A percentile compares a stretch with the other conserved stretches of the same genome.
These are phyloP conservation scores for Lepus europaeus DNA, from an alignment of 2,113 vertebrate genomes.

Conservation along the genomic window DNA sequence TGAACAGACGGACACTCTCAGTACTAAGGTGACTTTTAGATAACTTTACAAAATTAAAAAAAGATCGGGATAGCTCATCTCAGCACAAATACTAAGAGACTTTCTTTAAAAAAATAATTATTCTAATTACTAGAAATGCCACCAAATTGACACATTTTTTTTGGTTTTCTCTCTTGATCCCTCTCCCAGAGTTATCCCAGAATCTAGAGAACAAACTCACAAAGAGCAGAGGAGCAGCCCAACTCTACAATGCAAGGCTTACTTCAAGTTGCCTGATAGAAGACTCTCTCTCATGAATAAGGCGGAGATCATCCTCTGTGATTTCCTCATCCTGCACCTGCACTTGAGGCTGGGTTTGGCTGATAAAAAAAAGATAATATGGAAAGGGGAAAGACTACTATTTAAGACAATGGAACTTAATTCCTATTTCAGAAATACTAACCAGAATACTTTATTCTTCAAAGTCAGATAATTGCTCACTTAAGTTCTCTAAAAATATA, in stretches of 20 bases:
- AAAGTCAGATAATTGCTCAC: constrained; percentile 12
- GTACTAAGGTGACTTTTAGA: not conserved
- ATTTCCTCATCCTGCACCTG: constrained; percentile 94
- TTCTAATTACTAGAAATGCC: not conserved
- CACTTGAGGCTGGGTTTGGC: constrained; percentile 88
- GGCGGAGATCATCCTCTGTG: constrained; percentile 95
- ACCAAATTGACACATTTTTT: not conserved
- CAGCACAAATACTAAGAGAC: not conserved
- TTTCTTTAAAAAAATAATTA: constrained; percentile 20
- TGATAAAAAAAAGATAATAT: constrained; percentile 66
- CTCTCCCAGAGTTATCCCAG: not conserved
- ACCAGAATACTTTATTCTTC: not conserved
- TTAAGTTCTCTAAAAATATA: not conserved
- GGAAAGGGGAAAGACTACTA: not conserved
- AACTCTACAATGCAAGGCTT: not conserved
- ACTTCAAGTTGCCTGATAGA: constrained; percentile 96
- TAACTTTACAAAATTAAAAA: constrained; percentile 35
- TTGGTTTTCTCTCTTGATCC: not conserved
- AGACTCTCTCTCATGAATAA: constrained; percentile 96
- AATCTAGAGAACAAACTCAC: not conserved
- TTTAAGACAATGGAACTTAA: constrained; percentile 22
- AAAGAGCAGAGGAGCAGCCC: not conserved
- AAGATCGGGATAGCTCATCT: not conserved
- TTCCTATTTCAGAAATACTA: not conserved
- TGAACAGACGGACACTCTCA: not conserved